Evolutionary conservation across 1,140 invertebrate genomes (phyloP).

Genomic region (Pseudomyrmex concolor): DNA sequence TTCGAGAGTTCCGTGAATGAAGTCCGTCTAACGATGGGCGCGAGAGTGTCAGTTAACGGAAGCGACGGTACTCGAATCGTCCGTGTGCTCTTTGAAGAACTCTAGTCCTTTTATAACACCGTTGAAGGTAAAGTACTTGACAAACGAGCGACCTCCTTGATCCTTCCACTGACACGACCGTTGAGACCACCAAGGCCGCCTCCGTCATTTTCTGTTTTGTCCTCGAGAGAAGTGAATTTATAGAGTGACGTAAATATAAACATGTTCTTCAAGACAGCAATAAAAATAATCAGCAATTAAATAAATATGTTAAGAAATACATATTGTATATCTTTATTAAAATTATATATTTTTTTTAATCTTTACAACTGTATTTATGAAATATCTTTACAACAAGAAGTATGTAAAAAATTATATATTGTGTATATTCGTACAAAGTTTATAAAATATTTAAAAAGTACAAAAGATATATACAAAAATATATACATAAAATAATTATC

Average conservation of each 20-base stretch:
- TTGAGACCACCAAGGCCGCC: slow-evolving; percentile 9
- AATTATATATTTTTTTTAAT: not conserved
- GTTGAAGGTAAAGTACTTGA: slow-evolving; percentile 63
- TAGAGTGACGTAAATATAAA: slow-evolving; percentile 29
- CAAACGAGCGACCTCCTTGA: slow-evolving; percentile 65
- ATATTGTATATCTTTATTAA: not conserved
- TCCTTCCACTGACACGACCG: slow-evolving; percentile 46
- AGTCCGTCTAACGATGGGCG: slow-evolving; percentile 64
- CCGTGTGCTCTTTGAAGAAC: slow-evolving; percentile 55
- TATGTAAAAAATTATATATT: not conserved
- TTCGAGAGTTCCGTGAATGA: slow-evolving; percentile 62
- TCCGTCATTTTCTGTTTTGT: slow-evolving; percentile 26
- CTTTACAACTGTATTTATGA: not conserved
- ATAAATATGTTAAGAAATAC: not conserved
- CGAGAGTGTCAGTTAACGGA: slow-evolving; percentile 65
- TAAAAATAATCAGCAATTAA: not conserved
- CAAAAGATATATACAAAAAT: no score
- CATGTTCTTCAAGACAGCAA: not conserved
- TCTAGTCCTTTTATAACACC: slow-evolving; percentile 62
- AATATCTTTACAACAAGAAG: not conserved
- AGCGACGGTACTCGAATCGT: slow-evolving; percentile 68
- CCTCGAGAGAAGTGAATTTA: not conserved
- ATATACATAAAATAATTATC: no score
- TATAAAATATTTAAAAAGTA: not conserved
- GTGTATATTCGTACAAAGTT: not conserved